These are phyloP conservation scores for Mustelus asterias DNA, from an alignment of 2,113 vertebrate genomes.

Conservation along the genomic window DNA sequence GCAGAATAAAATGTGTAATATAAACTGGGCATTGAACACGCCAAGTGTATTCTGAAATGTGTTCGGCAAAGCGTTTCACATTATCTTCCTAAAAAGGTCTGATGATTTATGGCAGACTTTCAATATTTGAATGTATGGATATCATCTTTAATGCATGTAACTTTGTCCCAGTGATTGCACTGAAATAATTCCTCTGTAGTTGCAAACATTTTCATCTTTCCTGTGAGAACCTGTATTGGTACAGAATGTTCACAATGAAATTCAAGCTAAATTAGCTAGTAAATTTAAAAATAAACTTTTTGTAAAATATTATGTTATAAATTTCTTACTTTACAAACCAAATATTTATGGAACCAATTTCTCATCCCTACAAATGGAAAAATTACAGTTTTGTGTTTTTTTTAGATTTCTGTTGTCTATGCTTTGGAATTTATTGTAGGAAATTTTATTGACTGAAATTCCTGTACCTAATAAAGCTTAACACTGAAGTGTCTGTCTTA, in stretches of 20 bases:
- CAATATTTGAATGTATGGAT: constrained; percentile 15
- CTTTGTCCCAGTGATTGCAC: constrained; percentile 13
- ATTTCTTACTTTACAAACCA: not conserved
- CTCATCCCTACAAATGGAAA: not conserved
- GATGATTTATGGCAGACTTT: not conserved
- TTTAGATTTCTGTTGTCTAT: not conserved
- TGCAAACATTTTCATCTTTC: constrained; percentile 1
- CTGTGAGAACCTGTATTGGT: not conserved
- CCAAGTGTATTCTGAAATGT: not conserved
- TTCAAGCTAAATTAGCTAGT: constrained; percentile 33
- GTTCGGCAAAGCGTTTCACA: not conserved
- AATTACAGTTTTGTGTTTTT: not conserved
- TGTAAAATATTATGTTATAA: constrained; percentile 25
- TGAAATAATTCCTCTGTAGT: constrained; percentile 21
- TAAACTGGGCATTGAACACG: not conserved
- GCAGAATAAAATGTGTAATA: not conserved
- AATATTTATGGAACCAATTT: constrained; percentile 31
- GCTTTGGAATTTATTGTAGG: not conserved
- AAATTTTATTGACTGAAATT: constrained; percentile 36
- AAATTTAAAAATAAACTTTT: not conserved
- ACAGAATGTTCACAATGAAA: constrained; percentile 26
- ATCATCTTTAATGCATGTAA: constrained; percentile 32
- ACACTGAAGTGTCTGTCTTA: not conserved
- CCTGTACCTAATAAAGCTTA: constrained; percentile 11
- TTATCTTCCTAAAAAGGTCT: not conserved